A percentile compares a stretch with the other conserved stretches of the same genome.
These are phyloP conservation scores for Epinotia bilunana DNA, from an alignment of 2,888 invertebrate species.

Conservation along the genomic window DNA sequence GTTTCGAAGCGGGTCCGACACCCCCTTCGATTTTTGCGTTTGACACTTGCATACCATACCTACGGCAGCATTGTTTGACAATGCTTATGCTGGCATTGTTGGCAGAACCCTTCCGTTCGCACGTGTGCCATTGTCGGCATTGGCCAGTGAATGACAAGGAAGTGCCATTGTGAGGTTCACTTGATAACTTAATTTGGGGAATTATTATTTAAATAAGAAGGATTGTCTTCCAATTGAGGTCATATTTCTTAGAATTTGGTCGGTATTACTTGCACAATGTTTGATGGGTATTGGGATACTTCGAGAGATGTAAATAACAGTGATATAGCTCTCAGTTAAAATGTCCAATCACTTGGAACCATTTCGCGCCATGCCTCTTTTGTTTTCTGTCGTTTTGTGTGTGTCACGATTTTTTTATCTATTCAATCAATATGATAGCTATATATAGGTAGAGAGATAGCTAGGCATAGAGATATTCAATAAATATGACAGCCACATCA, in stretches of 20 bases:
- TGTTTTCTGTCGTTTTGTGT: too few species aligned
- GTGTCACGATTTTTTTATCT: too few species aligned
- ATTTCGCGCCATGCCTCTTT: too few species aligned
- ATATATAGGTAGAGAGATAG: too few species aligned
- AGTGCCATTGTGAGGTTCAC: conserved; percentile 59
- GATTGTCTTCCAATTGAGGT: conserved; percentile 13
- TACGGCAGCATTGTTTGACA: background rate
- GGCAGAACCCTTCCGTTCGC: conserved; percentile 74
- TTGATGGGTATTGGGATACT: too few species aligned
- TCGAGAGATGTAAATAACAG: too few species aligned
- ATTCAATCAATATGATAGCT: too few species aligned
- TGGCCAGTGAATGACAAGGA: conserved; percentile 68
- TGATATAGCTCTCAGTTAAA: too few species aligned
- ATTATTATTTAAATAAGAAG: conserved; percentile 13
- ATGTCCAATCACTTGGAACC: too few species aligned
- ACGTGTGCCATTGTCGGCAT: conserved; percentile 53
- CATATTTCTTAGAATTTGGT: background rate
- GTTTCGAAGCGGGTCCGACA: too few species aligned
- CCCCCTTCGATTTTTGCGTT: background rate
- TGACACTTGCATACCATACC: background rate
- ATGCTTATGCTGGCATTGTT: conserved; percentile 77
- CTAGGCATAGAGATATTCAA: too few species aligned
- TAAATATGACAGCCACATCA: too few species aligned
- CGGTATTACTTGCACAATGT: background rate
- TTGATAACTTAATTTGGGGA: conserved; percentile 43